These are phyloP conservation scores for Clarias batrachus DNA, from an alignment of 2,113 vertebrate species.

Conservation along the genomic window DNA sequence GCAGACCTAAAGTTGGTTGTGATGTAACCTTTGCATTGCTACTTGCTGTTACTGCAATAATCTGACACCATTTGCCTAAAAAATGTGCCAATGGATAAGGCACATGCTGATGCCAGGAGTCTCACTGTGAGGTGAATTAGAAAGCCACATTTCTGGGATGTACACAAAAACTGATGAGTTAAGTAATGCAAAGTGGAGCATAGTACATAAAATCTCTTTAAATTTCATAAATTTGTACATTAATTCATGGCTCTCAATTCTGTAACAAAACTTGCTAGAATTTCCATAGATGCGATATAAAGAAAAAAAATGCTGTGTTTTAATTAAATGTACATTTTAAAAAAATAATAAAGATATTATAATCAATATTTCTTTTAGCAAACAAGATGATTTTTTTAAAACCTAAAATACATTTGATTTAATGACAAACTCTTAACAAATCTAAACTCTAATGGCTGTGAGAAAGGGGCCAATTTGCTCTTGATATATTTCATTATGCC, in stretches of 20 bases:
- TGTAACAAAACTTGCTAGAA: not conserved
- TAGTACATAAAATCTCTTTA: not conserved
- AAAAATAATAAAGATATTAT: not conserved
- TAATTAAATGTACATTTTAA: not conserved
- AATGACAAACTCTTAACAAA: not conserved
- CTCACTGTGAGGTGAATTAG: conserved; percentile 32
- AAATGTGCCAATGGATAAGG: conserved; percentile 45
- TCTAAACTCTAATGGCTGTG: not conserved
- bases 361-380: not conserved
- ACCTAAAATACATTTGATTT: not conserved
- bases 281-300: not conserved
- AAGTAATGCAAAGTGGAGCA: not conserved
- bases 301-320: not conserved
- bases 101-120: conserved; percentile 32
- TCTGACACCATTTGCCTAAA: conserved; percentile 45
- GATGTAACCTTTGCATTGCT: not conserved
- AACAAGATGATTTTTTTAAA: not conserved
- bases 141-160: conserved; percentile 28
- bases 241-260: not conserved
- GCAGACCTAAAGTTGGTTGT: not conserved
- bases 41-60: conserved; percentile 26
- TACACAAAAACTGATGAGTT: not conserved
- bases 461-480: not conserved
- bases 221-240: not conserved
- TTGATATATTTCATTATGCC: not conserved